Evolutionary conservation across 2,888 invertebrate species (phyloP), one percentile per base, ranked within the genome.

Genomic region (Drosophila infuscata): DNA sequence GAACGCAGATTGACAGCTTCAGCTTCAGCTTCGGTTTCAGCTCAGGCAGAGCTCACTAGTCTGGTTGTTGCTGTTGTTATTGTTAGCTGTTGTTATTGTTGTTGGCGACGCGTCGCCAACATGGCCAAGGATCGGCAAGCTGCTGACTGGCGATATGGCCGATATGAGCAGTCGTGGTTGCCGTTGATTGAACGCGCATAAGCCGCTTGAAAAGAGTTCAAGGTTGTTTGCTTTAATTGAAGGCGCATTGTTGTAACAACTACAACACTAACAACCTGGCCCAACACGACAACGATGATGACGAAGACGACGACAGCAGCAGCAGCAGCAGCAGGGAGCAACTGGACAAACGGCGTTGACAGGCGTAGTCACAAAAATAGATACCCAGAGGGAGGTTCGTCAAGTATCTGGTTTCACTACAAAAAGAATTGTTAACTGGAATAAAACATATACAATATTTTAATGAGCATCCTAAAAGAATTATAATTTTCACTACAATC

Each of bases 221-320:
- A 91, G 91, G 91, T 89, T 91, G 87, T 79, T 83, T 82, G 81
- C 82, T 87, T 87, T 88, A 87, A 83, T 85, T 88, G 81, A 80
- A 85, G 76, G 76, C 84, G 74, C 79, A 82, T 79, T 83, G 90
- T 88, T 88, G 84, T 83, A 88, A 89, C 81, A 78, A 77, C 83
- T 76, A 79, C 75, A 72, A 71, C 76, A 74, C 52, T 25, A 17
- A 36, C 64, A 62, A 46, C 71, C 43, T 67, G 74, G 74, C 41
- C 71, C 71, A 62, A 58, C 74, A 72, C 54, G 61, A 72, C 67
- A 59, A 69, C 53, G 36, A 59, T 62, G 49, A 58, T 30, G 59
- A 64, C 29, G 63, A 64, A 43, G 74, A 66, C n/a, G 69, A 69
- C 70, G 62, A 58, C 66, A 59, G 49, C 80, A 53, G 41, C 72